Conservation (phyloP, 2,797 vertebrate species). For the Cynopterus sphinx region DNA sequence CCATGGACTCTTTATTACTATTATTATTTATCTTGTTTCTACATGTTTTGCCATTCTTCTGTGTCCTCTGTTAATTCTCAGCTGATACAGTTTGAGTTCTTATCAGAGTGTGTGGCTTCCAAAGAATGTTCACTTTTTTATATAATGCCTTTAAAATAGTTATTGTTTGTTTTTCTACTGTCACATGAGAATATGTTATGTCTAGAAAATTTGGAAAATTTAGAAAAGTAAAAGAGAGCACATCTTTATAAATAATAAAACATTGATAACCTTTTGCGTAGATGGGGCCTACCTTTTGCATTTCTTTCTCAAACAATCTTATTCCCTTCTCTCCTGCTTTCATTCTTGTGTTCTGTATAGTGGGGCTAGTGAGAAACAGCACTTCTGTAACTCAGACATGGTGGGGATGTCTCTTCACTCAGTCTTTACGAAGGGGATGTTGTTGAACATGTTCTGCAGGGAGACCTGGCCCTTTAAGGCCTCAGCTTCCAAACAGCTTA, state of each 20-base stretch:
- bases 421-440: not conserved
- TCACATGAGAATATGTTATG: not conserved
- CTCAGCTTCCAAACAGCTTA: not conserved
- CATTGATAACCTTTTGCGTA: not conserved
- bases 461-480: not conserved
- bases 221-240: not conserved
- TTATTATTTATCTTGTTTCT: constrained; percentile 48
- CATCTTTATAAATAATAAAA: not conserved
- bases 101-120: not conserved
- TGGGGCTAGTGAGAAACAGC: not conserved
- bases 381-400: not conserved
- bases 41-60: not conserved
- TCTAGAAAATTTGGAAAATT: not conserved
- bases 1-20: not conserved
- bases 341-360: not conserved
- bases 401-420: not conserved
- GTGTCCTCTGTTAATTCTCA: not conserved
- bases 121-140: not conserved
- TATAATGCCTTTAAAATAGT: not conserved
- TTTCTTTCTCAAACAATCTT: not conserved
- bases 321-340: not conserved
- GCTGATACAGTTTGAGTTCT: not conserved
- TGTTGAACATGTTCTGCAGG: not conserved
- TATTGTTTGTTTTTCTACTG: not conserved
- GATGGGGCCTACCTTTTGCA: not conserved